Evolutionary conservation across 2,888 invertebrate genomes (phyloP).

Genomic region (Sesia bembeciformis): DNA sequence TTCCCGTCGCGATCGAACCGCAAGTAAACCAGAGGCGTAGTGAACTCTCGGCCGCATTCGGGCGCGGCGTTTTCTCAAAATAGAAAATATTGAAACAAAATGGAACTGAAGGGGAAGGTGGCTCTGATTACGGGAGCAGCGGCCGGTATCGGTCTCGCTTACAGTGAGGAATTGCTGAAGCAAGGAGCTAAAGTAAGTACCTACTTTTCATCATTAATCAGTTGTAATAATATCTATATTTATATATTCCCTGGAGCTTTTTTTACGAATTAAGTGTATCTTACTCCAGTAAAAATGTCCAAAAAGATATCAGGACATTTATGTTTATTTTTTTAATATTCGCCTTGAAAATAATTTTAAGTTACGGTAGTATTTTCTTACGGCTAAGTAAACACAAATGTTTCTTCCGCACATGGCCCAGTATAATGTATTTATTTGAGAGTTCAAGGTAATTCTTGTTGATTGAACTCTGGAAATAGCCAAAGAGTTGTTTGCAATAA

Average conservation of each 20-base stretch:
- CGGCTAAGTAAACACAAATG: too few species aligned
- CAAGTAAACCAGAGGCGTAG: slow-evolving; percentile 30
- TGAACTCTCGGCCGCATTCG: slow-evolving; percentile 31
- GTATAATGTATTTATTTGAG: slow-evolving; percentile 9
- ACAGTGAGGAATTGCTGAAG: slow-evolving; percentile 80
- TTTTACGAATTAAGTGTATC: too few species aligned
- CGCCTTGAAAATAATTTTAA: too few species aligned
- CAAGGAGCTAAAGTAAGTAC: slow-evolving; percentile 82
- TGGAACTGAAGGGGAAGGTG: slow-evolving; percentile 84
- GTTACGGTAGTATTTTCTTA: too few species aligned
- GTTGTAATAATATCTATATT: too few species aligned
- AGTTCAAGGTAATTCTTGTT: slow-evolving; percentile 51
- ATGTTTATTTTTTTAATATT: too few species aligned
- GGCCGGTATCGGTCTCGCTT: slow-evolving; percentile 82
- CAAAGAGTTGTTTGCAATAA: slow-evolving; percentile 14
- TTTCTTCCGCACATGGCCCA: too few species aligned
- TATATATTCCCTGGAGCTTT: too few species aligned
- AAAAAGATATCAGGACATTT: too few species aligned
- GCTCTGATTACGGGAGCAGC: slow-evolving; percentile 83
- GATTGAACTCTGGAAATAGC: slow-evolving; percentile 32
- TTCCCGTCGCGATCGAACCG: slow-evolving; percentile 56
- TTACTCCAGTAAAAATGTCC: too few species aligned
- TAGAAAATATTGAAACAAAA: slow-evolving; percentile 33
- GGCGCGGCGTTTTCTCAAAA: slow-evolving; percentile 33
- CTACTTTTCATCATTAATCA: too few species aligned